Percentiles rank a stretch among this genome's conserved stretches.
These are phyloP conservation scores for Suncus etruscus DNA, from an alignment of 2,113 vertebrate species.

Conservation along the genomic window DNA sequence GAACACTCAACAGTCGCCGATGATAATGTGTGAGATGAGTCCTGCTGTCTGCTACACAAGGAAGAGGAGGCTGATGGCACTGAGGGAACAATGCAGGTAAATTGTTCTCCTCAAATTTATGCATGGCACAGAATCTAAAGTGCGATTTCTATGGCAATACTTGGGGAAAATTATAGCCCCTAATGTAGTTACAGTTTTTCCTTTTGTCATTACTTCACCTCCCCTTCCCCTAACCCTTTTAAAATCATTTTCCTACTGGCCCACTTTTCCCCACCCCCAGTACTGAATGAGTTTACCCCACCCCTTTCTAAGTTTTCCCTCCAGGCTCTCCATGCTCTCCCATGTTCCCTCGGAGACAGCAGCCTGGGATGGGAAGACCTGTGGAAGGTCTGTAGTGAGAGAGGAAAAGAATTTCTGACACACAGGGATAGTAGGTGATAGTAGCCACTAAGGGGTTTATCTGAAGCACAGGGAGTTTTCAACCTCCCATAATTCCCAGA, in stretches of 20 bases:
- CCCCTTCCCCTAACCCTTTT: constrained; percentile 44
- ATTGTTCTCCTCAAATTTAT: constrained; percentile 65
- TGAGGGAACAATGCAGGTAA: constrained; percentile 67
- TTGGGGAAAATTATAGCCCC: constrained; percentile 65
- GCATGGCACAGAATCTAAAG: constrained; percentile 42
- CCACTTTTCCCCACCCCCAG: not conserved
- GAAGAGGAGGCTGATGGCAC: constrained; percentile 56
- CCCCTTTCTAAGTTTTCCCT: not conserved
- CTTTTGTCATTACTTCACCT: constrained; percentile 34
- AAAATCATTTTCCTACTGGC: constrained; percentile 66
- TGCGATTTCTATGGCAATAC: constrained; percentile 37
- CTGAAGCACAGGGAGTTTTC: not conserved
- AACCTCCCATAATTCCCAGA: not conserved
- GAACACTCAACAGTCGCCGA: not conserved
- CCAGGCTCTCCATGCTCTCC: not conserved
- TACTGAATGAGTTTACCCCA: constrained; percentile 23
- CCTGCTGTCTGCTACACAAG: not conserved
- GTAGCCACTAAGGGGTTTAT: not conserved
- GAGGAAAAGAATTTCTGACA: not conserved
- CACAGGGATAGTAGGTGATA: not conserved
- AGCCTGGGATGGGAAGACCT: not conserved
- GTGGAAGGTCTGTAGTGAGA: not conserved
- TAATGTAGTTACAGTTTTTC: constrained; percentile 34
- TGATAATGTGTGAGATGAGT: constrained; percentile 11
- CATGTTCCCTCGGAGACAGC: not conserved